Evolutionary conservation across 2,888 invertebrate genomes (phyloP), one percentile per base, ranked within the genome.

Genomic region (Phymatocera aterrima): DNA sequence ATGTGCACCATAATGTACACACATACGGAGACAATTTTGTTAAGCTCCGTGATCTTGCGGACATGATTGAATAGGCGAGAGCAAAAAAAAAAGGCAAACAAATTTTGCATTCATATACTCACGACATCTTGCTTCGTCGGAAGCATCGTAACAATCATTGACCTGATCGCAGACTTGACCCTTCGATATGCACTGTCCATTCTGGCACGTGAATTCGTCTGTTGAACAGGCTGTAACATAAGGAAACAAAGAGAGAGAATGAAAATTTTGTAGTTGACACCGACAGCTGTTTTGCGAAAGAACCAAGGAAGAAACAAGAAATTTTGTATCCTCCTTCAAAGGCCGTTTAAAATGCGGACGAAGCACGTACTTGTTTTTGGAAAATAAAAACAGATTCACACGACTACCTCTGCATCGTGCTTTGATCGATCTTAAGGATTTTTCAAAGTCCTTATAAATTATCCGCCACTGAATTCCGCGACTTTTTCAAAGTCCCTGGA

Each of bases 41-140:
- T n/a, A n/a, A n/a, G n/a, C n/a, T n/a, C n/a, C n/a, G n/a, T n/a
- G n/a, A n/a, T n/a, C n/a, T n/a, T n/a, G 34, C 8, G 28, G 31
- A 64, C 5, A 8, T 37, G n/a, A 1, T 57, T 24, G 24, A 8
- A 18, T 34, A 37, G 12, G 8, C 6, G 4, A 12, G 51, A 51
- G 18, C n/a, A 15, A 51, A 12, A 15, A 12, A 64, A 28, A 10
- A 6, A 12, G 2, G 8, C 8, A 40, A 40, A 40, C n/a, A 48
- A 72, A 34, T n/a, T 18, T 64, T 28, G n/a, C 34, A 46, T 79
- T 57, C 6, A 40, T 15, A 74, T 85, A 89, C 89, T 89, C 83
- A 94, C 94, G 92, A 91, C 95, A 96, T 82, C 93, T 92, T 78
- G 82, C 68, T 89, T 95, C 95, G 87, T 95, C 95, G 34, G 93